Evolutionary conservation across 1,140 invertebrate genomes (phyloP).

Genomic region (Limonius californicus): DNA sequence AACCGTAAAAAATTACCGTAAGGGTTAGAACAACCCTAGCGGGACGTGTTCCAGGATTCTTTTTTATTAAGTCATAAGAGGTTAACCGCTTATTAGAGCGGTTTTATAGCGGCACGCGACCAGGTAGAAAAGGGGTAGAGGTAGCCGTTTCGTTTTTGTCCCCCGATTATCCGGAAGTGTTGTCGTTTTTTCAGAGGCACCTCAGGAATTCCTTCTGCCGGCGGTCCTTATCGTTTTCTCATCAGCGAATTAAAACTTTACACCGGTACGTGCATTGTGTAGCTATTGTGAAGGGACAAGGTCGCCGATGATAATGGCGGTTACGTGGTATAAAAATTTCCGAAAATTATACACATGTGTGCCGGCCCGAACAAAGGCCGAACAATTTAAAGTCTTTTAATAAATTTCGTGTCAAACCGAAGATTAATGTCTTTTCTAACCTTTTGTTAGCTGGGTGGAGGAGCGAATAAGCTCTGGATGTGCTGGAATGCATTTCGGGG

Average conservation of each 20-base stretch:
- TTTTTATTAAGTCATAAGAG: conserved; percentile 45
- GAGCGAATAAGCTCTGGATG: no score
- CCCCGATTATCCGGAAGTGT: not conserved
- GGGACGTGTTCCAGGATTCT: conserved; percentile 34
- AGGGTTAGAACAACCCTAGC: conserved; percentile 28
- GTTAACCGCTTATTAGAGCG: conserved; percentile 42
- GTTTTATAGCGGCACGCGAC: conserved; percentile 37
- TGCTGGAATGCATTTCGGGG: no score
- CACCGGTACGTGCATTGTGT: no score
- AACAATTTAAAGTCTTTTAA: not conserved
- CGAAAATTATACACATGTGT: no score
- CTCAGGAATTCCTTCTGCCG: not conserved
- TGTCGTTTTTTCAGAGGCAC: not conserved
- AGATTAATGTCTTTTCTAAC: not conserved
- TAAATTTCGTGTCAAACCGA: conserved; percentile 2
- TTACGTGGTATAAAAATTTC: no score
- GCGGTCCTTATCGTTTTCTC: no score
- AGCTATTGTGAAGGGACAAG: no score
- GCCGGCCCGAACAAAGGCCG: no score
- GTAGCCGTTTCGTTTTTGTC: conserved; percentile 7
- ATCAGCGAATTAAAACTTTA: no score
- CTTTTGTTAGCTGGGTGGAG: not conserved
- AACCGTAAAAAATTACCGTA: conserved; percentile 33
- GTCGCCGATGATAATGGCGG: no score
- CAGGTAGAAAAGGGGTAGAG: conserved; percentile 24